Evolutionary conservation across 2,888 invertebrate species (phyloP).

Genomic region (Hydraecia micacea): DNA sequence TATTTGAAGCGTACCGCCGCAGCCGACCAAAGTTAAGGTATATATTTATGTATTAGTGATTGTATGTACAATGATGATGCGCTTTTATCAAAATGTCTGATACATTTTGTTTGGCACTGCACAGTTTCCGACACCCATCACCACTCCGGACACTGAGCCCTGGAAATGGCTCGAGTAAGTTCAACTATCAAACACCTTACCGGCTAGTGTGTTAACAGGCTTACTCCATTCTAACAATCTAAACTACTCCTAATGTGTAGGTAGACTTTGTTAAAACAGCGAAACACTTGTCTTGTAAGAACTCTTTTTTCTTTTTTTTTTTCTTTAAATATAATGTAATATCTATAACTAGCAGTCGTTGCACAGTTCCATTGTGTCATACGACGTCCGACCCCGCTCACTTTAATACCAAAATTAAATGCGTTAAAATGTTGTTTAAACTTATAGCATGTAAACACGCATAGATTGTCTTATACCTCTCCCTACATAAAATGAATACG

Average conservation of each 20-base stretch:
- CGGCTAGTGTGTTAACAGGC: conserved; percentile 67
- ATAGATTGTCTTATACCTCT: not conserved
- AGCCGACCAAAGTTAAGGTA: conserved; percentile 64
- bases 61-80: conserved; percentile 53
- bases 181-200: conserved; percentile 65
- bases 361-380: not conserved
- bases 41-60: conserved; percentile 46
- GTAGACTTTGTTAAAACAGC: conserved; percentile 9
- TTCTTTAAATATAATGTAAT: not conserved
- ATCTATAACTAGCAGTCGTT: not conserved
- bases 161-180: conserved; percentile 98
- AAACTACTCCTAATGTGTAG: conserved; percentile 16
- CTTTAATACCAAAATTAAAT: not conserved
- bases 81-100: conserved; percentile 70
- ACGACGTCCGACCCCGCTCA: not conserved
- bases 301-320: not conserved
- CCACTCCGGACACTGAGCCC: conserved; percentile 96
- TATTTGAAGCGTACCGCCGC: conserved; percentile 63
- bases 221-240: conserved; percentile 56
- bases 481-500: conserved; percentile 4
- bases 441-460: not conserved
- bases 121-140: conserved; percentile 97
- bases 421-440: not conserved
- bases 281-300: not conserved
- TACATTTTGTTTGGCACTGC: conserved; percentile 82